phyloP scores from a whole-genome alignment of 2,797 vertebrate species.

The Podarcis siculus region DNA sequence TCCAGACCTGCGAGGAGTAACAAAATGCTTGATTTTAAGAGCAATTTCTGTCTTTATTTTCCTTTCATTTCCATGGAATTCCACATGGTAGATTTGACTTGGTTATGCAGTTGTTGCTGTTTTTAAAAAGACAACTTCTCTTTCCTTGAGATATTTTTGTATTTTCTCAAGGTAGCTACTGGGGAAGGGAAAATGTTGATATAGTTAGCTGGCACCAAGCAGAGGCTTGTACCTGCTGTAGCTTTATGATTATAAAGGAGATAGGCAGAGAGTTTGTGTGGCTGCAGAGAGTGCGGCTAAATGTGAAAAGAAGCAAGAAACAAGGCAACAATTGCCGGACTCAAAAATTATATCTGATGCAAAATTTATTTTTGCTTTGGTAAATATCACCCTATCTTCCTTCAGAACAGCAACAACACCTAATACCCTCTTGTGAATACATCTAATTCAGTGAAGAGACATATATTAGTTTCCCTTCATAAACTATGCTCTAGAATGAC shows the following conservation, averaged over 20 bases:
- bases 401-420: too few relatives aligned
- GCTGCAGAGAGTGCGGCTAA: constrained; percentile 1
- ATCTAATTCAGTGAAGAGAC: too few relatives aligned
- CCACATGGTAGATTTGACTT: constrained; percentile 17
- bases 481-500: too few relatives aligned
- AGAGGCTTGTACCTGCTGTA: constrained; percentile 23
- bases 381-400: too few relatives aligned
- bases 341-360: not conserved
- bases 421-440: too few relatives aligned
- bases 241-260: constrained; percentile 17
- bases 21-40: constrained; percentile 61
- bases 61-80: constrained; percentile 50
- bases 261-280: constrained; percentile 21
- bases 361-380: not conserved
- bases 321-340: not conserved
- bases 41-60: constrained; percentile 31
- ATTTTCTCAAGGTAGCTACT: not conserved
- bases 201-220: constrained; percentile 11
- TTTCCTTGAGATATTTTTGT: constrained; percentile 31
- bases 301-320: constrained; percentile 20
- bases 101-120: too few relatives aligned
- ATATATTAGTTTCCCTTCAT: too few relatives aligned
- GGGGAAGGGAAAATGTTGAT: constrained; percentile 25
- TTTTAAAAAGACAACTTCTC: too few relatives aligned
- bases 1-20: constrained; percentile 50